Evolutionary conservation across 2,113 vertebrate species (phyloP).

Genomic region (Psilopsiagon aurifrons): DNA sequence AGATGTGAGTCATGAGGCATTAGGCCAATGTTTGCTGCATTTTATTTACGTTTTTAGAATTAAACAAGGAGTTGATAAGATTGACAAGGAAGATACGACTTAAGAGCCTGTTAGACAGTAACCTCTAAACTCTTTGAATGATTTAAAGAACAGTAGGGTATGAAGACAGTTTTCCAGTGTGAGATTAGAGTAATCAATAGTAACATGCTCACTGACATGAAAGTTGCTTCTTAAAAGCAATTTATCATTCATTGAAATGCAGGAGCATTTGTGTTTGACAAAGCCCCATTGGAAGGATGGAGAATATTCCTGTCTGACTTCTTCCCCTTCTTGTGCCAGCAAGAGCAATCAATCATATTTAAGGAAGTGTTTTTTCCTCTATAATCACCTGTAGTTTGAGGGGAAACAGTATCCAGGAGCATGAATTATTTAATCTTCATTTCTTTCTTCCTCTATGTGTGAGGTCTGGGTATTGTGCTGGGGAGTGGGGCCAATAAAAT

Average conservation of each 20-base stretch:
- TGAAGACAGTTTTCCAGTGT: background rate
- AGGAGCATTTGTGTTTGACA: background rate
- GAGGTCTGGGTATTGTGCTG: background rate
- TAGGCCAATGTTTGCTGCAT: background rate
- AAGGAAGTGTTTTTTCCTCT: background rate
- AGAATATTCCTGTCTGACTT: background rate
- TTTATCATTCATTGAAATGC: background rate
- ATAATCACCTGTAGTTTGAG: background rate
- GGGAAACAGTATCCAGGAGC: background rate
- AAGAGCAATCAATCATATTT: background rate
- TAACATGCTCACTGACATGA: background rate
- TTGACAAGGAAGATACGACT: background rate
- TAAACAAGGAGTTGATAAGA: background rate
- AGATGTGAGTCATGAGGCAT: accelerated
- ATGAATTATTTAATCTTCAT: background rate
- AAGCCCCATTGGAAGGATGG: background rate
- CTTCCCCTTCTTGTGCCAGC: background rate
- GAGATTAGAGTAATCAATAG: background rate
- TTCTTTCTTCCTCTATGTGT: background rate
- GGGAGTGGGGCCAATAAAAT: background rate
- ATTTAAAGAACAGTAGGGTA: background rate
- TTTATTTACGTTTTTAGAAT: background rate
- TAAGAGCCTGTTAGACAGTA: background rate
- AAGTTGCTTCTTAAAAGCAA: background rate
- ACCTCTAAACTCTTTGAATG: background rate